Evolutionary conservation across 2,797 vertebrate genomes (phyloP).

Genomic region (Petrocephalus sullivani): DNA sequence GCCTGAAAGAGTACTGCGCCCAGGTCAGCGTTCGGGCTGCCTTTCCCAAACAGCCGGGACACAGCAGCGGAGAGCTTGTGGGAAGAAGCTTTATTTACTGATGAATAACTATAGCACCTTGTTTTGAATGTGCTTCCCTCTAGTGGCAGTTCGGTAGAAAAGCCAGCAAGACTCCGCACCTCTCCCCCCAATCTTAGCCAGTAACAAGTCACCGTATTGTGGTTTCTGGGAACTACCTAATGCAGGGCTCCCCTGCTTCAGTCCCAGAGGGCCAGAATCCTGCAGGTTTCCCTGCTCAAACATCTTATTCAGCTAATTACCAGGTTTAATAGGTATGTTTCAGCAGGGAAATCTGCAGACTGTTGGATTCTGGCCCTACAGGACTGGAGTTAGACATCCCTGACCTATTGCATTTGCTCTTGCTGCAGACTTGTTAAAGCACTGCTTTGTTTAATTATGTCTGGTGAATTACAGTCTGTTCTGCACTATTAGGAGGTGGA

Average conservation of each 20-base stretch:
- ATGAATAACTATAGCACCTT: background rate
- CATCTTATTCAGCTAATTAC: too few relatives aligned
- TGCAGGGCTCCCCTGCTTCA: too few relatives aligned
- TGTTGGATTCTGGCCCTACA: too few relatives aligned
- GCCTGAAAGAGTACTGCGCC: conserved; percentile 67
- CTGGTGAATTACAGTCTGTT: background rate
- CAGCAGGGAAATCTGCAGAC: too few relatives aligned
- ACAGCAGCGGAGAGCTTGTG: background rate
- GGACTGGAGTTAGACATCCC: too few relatives aligned
- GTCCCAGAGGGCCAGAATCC: too few relatives aligned
- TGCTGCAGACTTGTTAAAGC: background rate
- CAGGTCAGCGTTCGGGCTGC: conserved; percentile 55
- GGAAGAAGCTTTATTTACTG: background rate
- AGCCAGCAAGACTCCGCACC: background rate
- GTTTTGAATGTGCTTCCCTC: conserved; percentile 30
- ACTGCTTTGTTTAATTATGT: background rate
- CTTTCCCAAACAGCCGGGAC: background rate
- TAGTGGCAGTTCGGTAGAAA: conserved; percentile 26
- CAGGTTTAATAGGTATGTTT: too few relatives aligned
- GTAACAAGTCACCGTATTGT: background rate
- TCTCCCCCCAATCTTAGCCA: background rate
- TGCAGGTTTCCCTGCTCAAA: too few relatives aligned
- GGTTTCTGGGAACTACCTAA: background rate
- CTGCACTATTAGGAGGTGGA: conserved; percentile 61
- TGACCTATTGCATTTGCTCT: background rate